Evolutionary conservation across 2,888 invertebrate species (phyloP).

Genomic region (Bedellia somnulentella): DNA sequence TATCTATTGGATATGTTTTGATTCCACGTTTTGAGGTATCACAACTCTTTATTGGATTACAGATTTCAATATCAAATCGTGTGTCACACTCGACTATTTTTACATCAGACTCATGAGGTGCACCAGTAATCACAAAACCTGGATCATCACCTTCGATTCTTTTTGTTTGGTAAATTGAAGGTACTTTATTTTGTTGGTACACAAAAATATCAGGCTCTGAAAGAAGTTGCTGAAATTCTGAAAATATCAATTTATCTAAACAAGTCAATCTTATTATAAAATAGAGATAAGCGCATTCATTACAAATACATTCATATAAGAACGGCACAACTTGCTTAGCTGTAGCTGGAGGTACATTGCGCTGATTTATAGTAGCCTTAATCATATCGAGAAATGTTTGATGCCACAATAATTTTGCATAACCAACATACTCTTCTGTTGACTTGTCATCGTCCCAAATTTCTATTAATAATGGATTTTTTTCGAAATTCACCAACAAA

Average conservation of each 20-base stretch:
- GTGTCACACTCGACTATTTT: slow-evolving; percentile 30
- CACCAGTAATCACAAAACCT: slow-evolving; percentile 45
- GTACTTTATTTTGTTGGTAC: slow-evolving; percentile 43
- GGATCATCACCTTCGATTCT: slow-evolving; percentile 39
- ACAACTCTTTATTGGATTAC: slow-evolving; percentile 41
- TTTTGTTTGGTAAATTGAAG: slow-evolving; percentile 43
- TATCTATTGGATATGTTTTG: slow-evolving; percentile 30
- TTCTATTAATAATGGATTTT: slow-evolving; percentile 50
- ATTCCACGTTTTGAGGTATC: slow-evolving; percentile 18
- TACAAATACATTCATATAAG: slow-evolving; percentile 33
- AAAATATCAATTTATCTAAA: slow-evolving; percentile 45
- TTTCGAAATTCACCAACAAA: slow-evolving; percentile 38
- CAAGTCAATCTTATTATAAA: slow-evolving; percentile 51
- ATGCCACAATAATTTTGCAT: slow-evolving; percentile 43
- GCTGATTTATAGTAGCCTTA: slow-evolving; percentile 24
- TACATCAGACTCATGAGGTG: slow-evolving; percentile 43
- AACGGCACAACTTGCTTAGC: slow-evolving; percentile 25
- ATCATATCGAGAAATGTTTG: slow-evolving; percentile 48
- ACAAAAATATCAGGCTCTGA: slow-evolving; percentile 38
- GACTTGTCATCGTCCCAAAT: slow-evolving; percentile 44
- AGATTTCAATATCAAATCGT: slow-evolving; percentile 31
- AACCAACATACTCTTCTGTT: slow-evolving; percentile 38
- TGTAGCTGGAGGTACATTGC: slow-evolving; percentile 26
- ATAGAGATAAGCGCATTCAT: slow-evolving; percentile 36
- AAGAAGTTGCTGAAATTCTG: slow-evolving; percentile 44